phyloP scores from a whole-genome alignment of 2,888 invertebrate genomes.

The Drosophila ustulata region DNA sequence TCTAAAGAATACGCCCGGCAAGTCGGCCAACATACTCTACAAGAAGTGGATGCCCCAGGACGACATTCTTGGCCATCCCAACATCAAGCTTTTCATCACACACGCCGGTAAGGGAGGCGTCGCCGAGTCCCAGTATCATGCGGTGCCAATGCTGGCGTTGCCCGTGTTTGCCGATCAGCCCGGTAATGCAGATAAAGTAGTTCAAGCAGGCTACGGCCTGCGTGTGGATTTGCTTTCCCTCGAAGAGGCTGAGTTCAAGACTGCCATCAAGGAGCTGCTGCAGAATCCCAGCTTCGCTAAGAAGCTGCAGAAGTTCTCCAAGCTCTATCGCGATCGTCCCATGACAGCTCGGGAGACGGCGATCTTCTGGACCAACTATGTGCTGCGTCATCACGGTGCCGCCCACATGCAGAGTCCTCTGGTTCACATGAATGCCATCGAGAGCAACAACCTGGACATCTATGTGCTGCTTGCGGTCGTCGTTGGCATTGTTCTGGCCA shows the following conservation, averaged over 20 bases:
- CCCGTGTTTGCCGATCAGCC: slow-evolving; percentile 83
- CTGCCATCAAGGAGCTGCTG: slow-evolving; percentile 71
- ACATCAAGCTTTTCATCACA: slow-evolving; percentile 87
- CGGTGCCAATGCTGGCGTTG: slow-evolving; percentile 86
- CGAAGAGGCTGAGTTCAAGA: slow-evolving; percentile 53
- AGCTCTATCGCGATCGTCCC: slow-evolving; percentile 86
- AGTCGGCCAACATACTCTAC: slow-evolving; percentile 85
- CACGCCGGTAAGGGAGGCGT: slow-evolving; percentile 89
- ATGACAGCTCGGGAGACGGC: slow-evolving; percentile 86
- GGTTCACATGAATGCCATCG: slow-evolving; percentile 85
- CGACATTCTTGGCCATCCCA: slow-evolving; percentile 88
- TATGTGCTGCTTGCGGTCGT: slow-evolving; percentile 52
- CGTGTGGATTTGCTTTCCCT: slow-evolving; percentile 60
- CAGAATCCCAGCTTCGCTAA: slow-evolving; percentile 69
- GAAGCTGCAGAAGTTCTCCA: slow-evolving; percentile 84
- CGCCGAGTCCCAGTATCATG: slow-evolving; percentile 87
- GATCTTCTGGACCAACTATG: slow-evolving; percentile 87
- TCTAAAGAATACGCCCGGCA: slow-evolving; percentile 85
- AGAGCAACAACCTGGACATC: slow-evolving; percentile 86
- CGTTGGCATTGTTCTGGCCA: slow-evolving; percentile 33
- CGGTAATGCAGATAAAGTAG: slow-evolving; percentile 74
- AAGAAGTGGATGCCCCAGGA: slow-evolving; percentile 90
- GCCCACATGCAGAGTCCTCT: slow-evolving; percentile 86
- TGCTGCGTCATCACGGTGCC: slow-evolving; percentile 87
- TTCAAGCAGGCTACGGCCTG: slow-evolving; percentile 73